Evolutionary conservation across 30 jellyfish, hydroid and myxozoan genomes (phyloP).

Genomic region (Chironex yamaguchii): DNA sequence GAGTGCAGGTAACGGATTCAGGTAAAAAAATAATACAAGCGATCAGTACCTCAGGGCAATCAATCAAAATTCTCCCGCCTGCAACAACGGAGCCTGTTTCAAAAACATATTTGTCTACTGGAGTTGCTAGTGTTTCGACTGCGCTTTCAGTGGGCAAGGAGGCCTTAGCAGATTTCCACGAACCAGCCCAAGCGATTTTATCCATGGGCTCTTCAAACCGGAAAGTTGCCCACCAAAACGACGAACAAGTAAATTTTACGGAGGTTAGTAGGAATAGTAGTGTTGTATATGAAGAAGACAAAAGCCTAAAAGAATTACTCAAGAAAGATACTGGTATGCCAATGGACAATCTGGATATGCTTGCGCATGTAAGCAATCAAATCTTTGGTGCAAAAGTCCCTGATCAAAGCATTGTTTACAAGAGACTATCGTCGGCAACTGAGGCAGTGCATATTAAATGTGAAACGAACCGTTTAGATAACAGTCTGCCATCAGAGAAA

Average conservation of each 20-base stretch:
- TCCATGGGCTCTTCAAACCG: too few species aligned
- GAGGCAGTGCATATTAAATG: neutral
- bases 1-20: neutral
- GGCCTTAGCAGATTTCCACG: too few species aligned
- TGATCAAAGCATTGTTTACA: neutral
- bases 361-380: neutral
- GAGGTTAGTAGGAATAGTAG: neutral
- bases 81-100: neutral
- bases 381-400: neutral
- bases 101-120: neutral
- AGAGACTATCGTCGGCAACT: neutral
- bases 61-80: neutral
- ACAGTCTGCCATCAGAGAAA: neutral
- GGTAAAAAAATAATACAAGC: neutral
- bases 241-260: neutral
- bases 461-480: neutral
- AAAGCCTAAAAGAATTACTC: neutral
- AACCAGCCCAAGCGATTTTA: too few species aligned
- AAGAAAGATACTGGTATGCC: neutral
- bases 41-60: neutral
- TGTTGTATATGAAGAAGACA: too few species aligned
- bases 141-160: neutral
- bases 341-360: neutral
- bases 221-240: neutral
- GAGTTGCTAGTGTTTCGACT: neutral